These are phyloP conservation scores for Gambelia wislizenii DNA, from an alignment of 2,797 vertebrate genomes.

Conservation along the genomic window DNA sequence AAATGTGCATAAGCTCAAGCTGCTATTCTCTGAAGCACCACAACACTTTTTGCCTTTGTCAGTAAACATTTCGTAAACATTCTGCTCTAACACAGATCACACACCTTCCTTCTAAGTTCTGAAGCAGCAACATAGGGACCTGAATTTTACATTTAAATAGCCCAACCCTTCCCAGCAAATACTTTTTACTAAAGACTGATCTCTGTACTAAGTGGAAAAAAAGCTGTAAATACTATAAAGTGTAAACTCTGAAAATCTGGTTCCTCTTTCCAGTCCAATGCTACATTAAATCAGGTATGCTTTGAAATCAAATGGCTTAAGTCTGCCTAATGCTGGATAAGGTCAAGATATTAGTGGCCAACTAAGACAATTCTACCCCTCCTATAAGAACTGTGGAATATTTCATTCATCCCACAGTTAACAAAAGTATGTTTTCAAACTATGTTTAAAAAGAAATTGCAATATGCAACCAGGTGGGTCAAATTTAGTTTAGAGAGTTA, in stretches of 20 bases:
- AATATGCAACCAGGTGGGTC: background rate
- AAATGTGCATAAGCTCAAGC: background rate
- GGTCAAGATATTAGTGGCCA: background rate
- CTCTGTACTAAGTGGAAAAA: background rate
- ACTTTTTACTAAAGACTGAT: background rate
- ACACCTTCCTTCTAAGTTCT: background rate
- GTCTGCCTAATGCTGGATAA: background rate
- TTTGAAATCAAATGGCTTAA: background rate
- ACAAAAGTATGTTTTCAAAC: background rate
- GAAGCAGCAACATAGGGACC: background rate
- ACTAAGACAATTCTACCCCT: background rate
- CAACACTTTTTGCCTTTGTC: background rate
- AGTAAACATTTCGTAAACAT: background rate
- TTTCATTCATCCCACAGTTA: background rate
- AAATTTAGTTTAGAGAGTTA: background rate
- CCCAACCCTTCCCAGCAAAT: background rate
- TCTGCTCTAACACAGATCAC: background rate
- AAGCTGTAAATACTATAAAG: too few species aligned
- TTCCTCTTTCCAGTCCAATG: background rate
- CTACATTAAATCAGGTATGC: too few species aligned
- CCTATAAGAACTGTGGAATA: background rate
- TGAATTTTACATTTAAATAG: background rate
- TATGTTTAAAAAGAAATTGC: background rate
- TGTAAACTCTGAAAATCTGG: too few species aligned
- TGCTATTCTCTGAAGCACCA: background rate